Evolutionary conservation across 2,113 vertebrate species (phyloP).

Genomic region (Dunckerocampus dactyliophorus): DNA sequence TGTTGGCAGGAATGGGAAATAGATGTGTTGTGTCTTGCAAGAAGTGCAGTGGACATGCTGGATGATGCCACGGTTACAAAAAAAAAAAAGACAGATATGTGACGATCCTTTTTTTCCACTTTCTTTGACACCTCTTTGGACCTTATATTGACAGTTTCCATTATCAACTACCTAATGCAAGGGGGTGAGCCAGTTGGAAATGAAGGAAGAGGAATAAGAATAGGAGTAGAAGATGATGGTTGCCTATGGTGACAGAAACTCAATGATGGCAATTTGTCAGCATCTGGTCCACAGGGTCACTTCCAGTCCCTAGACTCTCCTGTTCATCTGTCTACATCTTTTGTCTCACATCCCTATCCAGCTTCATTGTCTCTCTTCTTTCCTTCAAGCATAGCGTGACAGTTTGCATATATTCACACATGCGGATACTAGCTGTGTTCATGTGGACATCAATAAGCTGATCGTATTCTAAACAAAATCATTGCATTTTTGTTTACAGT

Average conservation of each 20-base stretch:
- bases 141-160: constrained; percentile 2
- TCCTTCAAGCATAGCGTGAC: neutral
- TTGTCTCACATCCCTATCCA: neutral
- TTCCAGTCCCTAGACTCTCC: constrained; percentile 37
- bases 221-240: constrained; percentile 5
- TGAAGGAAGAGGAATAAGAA: neutral
- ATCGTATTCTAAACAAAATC: neutral
- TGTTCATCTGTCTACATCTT: constrained; percentile 48
- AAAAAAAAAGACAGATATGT: neutral
- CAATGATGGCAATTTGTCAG: constrained; percentile 58
- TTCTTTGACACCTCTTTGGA: neutral
- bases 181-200: neutral
- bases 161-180: constrained; percentile 5
- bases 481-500: no score
- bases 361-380: constrained; percentile 12
- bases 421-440: neutral
- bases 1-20: no score
- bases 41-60: neutral
- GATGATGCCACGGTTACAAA: neutral
- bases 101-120: neutral
- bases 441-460: neutral
- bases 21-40: neutral
- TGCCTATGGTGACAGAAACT: constrained; percentile 45
- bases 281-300: constrained; percentile 55
- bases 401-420: neutral